These are phyloP conservation scores for Coreius guichenoti DNA, from an alignment of 2,797 vertebrate genomes.

Conservation along the genomic window DNA sequence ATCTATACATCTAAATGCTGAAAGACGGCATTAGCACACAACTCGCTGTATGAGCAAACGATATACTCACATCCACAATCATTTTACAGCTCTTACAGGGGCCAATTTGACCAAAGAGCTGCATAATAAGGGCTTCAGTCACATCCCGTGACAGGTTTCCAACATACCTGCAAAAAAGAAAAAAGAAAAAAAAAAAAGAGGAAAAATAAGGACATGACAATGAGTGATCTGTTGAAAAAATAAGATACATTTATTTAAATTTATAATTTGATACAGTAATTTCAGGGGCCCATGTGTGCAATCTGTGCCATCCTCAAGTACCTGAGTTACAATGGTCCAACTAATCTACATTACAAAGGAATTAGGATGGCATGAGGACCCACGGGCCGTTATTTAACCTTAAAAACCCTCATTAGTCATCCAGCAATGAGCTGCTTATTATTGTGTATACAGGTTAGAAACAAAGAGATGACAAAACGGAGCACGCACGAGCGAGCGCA, in stretches of 20 bases:
- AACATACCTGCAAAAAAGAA: constrained; percentile 90
- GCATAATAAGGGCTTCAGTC: constrained; percentile 95
- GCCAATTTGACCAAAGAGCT: constrained; percentile 97
- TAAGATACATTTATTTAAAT: constrained; percentile 60
- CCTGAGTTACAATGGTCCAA: not conserved
- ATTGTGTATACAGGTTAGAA: constrained; percentile 13
- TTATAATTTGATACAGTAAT: constrained; percentile 73
- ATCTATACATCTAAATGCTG: not conserved
- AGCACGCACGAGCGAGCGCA: not conserved
- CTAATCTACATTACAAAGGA: constrained; percentile 25
- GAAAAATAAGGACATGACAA: not conserved
- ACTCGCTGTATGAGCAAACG: not conserved
- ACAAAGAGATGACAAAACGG: constrained; percentile 21
- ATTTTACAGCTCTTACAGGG: constrained; percentile 99
- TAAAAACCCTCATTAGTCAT: constrained; percentile 1
- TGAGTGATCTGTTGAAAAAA: not conserved
- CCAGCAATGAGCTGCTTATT: not conserved
- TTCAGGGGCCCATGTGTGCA: constrained; percentile 29
- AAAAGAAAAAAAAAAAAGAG: no score
- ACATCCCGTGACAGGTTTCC: constrained; percentile 97
- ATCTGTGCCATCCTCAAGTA: not conserved
- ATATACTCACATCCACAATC: constrained; percentile 94
- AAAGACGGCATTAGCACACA: not conserved
- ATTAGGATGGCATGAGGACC: not conserved
- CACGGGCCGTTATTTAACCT: constrained; percentile 9